Conservation (phyloP, 2,797 vertebrate genomes). For the Telmatherina bonti region DNA sequence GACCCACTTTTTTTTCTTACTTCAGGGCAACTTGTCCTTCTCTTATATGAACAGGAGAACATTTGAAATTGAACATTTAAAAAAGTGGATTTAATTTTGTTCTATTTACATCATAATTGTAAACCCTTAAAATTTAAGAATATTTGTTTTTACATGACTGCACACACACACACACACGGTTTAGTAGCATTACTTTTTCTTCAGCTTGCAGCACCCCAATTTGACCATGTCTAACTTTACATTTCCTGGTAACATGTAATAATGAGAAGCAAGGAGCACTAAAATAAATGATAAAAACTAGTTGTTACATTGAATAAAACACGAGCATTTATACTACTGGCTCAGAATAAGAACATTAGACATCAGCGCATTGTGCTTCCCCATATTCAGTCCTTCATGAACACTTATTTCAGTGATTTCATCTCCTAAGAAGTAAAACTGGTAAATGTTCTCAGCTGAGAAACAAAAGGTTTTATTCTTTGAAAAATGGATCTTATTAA, state of each 20-base stretch:
- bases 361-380: neutral
- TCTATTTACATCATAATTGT: no score
- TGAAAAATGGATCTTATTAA: slow-evolving; percentile 46
- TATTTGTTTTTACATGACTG: no score
- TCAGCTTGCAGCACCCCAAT: no score
- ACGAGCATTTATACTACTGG: neutral
- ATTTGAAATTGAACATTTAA: no score
- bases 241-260: no score
- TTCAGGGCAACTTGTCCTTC: no score
- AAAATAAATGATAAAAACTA: neutral
- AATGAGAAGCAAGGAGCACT: neutral
- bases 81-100: no score
- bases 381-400: slow-evolving; percentile 23
- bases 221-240: neutral
- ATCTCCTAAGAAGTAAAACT: slow-evolving; percentile 37
- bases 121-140: no score
- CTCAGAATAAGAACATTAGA: neutral
- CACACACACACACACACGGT: no score
- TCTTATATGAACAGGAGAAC: no score
- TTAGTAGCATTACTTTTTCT: no score
- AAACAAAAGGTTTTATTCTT: slow-evolving; percentile 25
- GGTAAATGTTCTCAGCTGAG: slow-evolving; percentile 29
- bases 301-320: neutral
- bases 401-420: slow-evolving; percentile 37
- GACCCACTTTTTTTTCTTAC: no score